Evolutionary conservation across 2,888 invertebrate genomes (phyloP), one percentile per base, ranked within the genome.

Genomic region (Cinara cedri): DNA sequence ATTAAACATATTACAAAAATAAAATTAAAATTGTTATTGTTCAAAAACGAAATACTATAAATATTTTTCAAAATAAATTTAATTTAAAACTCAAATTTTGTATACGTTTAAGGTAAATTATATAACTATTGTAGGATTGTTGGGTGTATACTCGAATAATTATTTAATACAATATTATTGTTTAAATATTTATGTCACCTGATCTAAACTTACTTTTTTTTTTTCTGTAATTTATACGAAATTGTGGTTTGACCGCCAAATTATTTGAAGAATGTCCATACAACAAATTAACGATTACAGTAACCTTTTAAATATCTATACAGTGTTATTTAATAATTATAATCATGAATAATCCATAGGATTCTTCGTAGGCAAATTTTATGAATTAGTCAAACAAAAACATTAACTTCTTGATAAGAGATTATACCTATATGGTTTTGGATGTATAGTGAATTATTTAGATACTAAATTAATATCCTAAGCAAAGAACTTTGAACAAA

Each of bases 231-330:
- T 72, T 60, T 0, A 6, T 42, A 0, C 11, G 24, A 66, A 1
- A 24, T 46, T 24, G 19, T 60, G 19, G 14, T 68, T 68, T 49
- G 57, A 34, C 72, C 26, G 49, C 46, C 49, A 62, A 60, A 26
- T 3, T 72, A 16, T 13, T 60, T 26, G 16, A 10, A 21, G 1
- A 63, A 63, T 63, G 16, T 42, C 13, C 19, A 11, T 63, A 63
- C 34, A 63, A 66, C 13, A 24, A 16, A 24, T 49, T 24, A 21
- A 49, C 54, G 68, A 49, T 49, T 4, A 10, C 11, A 19, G 16
- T 72, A 72, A 72, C 72, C 62, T 72, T 62, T 72, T 49, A 11
- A 57, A 57, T 42, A 54, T 2, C 19, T 24, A 1, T n/a, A n/a
- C 4, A n/a, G 51, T 68, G 26, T 62, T 34, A 1, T 62, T 10